phyloP scores from a whole-genome alignment of 2,113 vertebrate species.

The Picathartes gymnocephalus region DNA sequence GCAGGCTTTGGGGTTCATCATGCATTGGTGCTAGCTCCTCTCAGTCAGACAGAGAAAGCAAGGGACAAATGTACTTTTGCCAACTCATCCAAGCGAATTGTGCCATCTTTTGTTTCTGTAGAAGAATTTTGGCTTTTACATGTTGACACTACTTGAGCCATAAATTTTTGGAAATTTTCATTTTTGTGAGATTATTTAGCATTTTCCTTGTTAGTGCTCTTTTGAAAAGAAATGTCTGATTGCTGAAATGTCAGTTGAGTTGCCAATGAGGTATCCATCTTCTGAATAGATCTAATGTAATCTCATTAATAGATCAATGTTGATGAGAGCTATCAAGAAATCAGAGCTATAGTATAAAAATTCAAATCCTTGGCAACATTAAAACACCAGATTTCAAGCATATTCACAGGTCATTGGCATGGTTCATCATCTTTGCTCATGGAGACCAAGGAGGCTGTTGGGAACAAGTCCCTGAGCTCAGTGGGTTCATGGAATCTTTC shows the following conservation, averaged over 20 bases:
- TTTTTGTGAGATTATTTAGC: not conserved
- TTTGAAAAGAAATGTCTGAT: not conserved
- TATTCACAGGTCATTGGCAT: not conserved
- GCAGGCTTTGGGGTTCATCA: not conserved
- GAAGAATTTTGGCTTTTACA: not conserved
- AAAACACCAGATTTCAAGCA: not conserved
- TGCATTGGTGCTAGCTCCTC: not conserved
- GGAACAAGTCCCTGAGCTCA: not conserved
- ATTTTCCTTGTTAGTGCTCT: not conserved
- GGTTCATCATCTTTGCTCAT: not conserved
- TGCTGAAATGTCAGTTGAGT: not conserved
- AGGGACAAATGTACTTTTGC: not conserved
- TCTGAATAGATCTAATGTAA: not conserved
- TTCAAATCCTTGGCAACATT: not conserved
- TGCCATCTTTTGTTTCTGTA: not conserved
- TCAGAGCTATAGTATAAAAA: not conserved
- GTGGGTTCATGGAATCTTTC: not conserved
- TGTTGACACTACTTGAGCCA: not conserved
- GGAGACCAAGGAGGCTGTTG: not conserved
- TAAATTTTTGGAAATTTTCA: not conserved
- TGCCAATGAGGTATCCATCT: not conserved
- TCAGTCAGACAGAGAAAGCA: not conserved
- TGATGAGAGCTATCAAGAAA: not conserved
- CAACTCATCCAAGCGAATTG: not conserved
- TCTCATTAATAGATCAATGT: not conserved